Evolutionary conservation across 1,140 invertebrate species (phyloP).

Genomic region (Drosophila navojoa): DNA sequence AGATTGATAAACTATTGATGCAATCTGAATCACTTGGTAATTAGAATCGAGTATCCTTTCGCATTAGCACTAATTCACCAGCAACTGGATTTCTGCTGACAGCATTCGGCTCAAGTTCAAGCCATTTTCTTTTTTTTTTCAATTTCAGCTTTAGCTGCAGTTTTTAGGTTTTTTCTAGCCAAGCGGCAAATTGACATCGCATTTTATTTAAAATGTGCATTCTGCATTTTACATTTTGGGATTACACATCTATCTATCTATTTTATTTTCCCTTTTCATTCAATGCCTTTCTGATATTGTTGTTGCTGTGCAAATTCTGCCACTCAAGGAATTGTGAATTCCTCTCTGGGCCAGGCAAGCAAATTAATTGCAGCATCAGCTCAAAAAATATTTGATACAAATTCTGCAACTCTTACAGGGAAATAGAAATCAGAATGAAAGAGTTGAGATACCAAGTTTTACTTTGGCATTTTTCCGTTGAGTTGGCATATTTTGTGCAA

Average conservation of each 20-base stretch:
- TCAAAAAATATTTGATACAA: constrained; percentile 26
- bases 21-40: background rate
- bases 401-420: constrained; percentile 22
- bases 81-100: background rate
- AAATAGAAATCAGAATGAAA: constrained; percentile 7
- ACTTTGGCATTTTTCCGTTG: constrained; percentile 15
- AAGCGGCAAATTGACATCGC: constrained; percentile 1
- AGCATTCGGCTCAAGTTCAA: constrained; percentile 9
- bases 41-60: background rate
- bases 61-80: background rate
- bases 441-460: constrained; percentile 4
- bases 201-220: constrained; percentile 19
- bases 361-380: constrained; percentile 52
- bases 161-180: background rate
- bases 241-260: constrained; percentile 1
- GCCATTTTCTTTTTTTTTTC: constrained; percentile 23
- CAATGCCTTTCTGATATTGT: background rate
- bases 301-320: constrained; percentile 4
- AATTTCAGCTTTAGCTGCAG: constrained; percentile 2
- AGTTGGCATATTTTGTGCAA: constrained; percentile 9
- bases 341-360: constrained; percentile 19
- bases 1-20: background rate
- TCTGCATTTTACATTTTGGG: constrained; percentile 9
- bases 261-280: constrained; percentile 6
- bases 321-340: constrained; percentile 27